Evolutionary conservation across 35 echinoderm and acorn worm genomes (phyloP).

Genomic region (Amphiura filiformis): DNA sequence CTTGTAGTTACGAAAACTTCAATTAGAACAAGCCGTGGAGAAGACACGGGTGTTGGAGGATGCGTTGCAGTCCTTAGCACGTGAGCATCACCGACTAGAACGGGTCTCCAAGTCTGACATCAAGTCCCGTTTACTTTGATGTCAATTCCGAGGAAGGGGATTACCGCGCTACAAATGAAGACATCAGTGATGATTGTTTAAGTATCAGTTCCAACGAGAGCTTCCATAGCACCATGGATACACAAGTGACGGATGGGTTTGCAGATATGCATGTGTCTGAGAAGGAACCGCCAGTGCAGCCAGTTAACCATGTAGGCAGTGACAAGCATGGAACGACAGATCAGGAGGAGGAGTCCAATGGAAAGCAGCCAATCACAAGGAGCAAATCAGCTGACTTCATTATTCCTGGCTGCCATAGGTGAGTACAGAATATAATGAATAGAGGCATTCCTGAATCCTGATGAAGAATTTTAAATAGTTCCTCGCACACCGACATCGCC

Average conservation of each 20-base stretch:
- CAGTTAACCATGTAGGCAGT: not conserved
- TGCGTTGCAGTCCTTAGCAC: conserved; percentile 48
- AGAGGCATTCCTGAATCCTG: not conserved
- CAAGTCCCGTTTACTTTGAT: not conserved
- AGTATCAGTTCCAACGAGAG: conserved; percentile 1
- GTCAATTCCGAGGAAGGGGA: not conserved
- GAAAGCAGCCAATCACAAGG: not conserved
- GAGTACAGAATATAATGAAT: not conserved
- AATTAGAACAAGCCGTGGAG: conserved; percentile 43
- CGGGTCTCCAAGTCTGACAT: conserved; percentile 17
- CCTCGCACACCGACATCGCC: too few species aligned
- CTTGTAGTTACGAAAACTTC: conserved; percentile 47
- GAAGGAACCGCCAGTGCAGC: not conserved
- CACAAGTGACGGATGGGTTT: not conserved
- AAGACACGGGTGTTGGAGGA: conserved; percentile 47
- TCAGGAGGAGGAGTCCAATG: not conserved
- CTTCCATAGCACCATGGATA: conserved; percentile 7
- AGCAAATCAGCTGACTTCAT: not conserved
- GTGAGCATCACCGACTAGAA: conserved; percentile 50
- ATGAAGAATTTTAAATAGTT: not conserved
- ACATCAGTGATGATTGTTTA: not conserved
- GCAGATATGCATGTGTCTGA: not conserved
- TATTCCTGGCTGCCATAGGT: not conserved
- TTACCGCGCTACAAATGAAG: not conserved
- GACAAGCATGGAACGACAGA: not conserved